A percentile compares a stretch with the other conserved stretches of the same genome.
These are phyloP conservation scores for Hydropotes inermis DNA, from an alignment of 2,113 vertebrate species.

Conservation along the genomic window DNA sequence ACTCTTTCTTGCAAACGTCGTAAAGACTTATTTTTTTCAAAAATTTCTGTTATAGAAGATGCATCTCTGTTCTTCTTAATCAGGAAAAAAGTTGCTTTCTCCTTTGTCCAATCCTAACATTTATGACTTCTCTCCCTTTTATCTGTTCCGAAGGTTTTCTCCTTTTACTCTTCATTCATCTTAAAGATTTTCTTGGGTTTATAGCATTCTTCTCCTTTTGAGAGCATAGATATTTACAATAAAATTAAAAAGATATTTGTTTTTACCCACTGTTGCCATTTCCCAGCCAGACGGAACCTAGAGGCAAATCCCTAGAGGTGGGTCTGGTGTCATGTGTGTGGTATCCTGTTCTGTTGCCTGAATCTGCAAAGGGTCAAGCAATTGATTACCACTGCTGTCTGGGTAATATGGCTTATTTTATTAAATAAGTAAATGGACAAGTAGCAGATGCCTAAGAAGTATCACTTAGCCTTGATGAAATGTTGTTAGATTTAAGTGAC, in stretches of 20 bases:
- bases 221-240: neutral
- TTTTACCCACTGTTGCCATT: neutral
- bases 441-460: neutral
- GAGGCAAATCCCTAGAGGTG: neutral
- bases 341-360: neutral
- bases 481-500: neutral
- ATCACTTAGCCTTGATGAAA: neutral
- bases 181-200: neutral
- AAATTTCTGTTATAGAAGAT: neutral
- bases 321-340: neutral
- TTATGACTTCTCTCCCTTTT: neutral
- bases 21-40: neutral
- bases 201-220: neutral
- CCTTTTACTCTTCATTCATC: neutral
- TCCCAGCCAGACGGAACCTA: neutral
- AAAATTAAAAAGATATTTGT: neutral
- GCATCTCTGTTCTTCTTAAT: neutral
- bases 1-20: neutral
- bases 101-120: neutral
- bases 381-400: neutral
- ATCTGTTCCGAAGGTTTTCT: conserved; percentile 8
- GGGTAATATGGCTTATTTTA: neutral
- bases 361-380: neutral
- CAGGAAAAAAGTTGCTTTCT: neutral
- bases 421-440: neutral